Evolutionary conservation across 2,113 vertebrate species (phyloP).

Genomic region (Stigmatopora nigra): DNA sequence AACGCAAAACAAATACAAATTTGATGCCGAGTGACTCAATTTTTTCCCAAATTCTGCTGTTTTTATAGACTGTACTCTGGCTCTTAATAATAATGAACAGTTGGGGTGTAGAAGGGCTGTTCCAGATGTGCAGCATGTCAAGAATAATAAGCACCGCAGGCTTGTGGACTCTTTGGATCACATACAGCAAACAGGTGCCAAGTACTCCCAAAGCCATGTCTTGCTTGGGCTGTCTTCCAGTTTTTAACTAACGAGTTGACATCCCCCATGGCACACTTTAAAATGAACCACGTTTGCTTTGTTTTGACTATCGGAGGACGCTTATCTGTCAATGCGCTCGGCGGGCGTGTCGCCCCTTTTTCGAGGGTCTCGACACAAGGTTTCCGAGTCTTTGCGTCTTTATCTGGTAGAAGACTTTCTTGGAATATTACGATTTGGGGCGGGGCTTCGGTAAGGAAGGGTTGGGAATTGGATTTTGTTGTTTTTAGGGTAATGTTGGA

Average conservation of each 20-base stretch:
- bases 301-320: slow-evolving; percentile 19
- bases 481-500: slow-evolving; percentile 20
- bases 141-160: slow-evolving; percentile 20
- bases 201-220: slow-evolving; percentile 27
- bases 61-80: background rate
- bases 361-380: slow-evolving; percentile 9
- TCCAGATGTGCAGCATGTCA: slow-evolving; percentile 36
- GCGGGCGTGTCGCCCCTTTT: slow-evolving; percentile 15
- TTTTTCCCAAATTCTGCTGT: background rate
- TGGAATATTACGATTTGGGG: slow-evolving; percentile 1
- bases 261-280: slow-evolving; percentile 37
- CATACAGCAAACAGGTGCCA: slow-evolving; percentile 30
- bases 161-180: slow-evolving; percentile 5
- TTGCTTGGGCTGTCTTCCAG: background rate
- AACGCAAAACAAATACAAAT: too few species aligned
- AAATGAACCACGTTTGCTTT: slow-evolving; percentile 35
- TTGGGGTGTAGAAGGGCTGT: background rate
- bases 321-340: slow-evolving; percentile 31
- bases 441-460: background rate
- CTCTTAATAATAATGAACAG: background rate
- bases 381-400: slow-evolving; percentile 12
- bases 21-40: too few species aligned
- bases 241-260: slow-evolving; percentile 34
- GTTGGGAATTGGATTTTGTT: slow-evolving; percentile 2
- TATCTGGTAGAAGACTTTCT: background rate